These are phyloP conservation scores for Dryadula phaetusa DNA, from an alignment of 2,888 invertebrate genomes.

Conservation along the genomic window DNA sequence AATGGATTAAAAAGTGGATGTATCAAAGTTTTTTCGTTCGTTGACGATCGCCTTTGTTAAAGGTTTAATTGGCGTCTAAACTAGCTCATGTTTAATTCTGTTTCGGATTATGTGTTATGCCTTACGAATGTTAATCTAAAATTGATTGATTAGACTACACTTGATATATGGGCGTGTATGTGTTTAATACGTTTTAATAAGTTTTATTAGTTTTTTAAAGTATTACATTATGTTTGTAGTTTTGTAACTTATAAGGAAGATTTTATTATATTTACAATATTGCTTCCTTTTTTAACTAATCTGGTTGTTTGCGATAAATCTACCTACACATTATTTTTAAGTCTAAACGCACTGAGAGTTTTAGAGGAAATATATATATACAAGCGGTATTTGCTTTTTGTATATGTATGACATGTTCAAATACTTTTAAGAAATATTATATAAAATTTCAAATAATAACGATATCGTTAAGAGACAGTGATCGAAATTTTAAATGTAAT, in stretches of 20 bases:
- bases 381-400: too few relatives aligned
- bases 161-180: slow-evolving; percentile 37
- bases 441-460: too few relatives aligned
- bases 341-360: too few relatives aligned
- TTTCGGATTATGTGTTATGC: slow-evolving; percentile 66
- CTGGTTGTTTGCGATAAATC: neutral
- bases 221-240: neutral
- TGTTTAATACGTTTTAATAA: slow-evolving; percentile 34
- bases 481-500: neutral
- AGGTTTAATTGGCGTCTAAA: slow-evolving; percentile 82
- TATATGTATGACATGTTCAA: too few relatives aligned
- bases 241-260: too few relatives aligned
- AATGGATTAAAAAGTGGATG: slow-evolving; percentile 83
- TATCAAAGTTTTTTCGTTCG: slow-evolving; percentile 80
- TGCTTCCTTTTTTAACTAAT: neutral
- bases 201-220: slow-evolving; percentile 15
- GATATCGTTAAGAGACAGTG: neutral
- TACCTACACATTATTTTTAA: too few relatives aligned
- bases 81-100: slow-evolving; percentile 80
- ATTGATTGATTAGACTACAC: slow-evolving; percentile 76
- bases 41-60: slow-evolving; percentile 82
- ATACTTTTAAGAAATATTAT: too few relatives aligned
- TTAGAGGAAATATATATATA: too few relatives aligned
- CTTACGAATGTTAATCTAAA: slow-evolving; percentile 76
- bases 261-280: too few relatives aligned